Evolutionary conservation across 2,113 vertebrate species (phyloP).

Genomic region (Zosterops borbonicus): DNA sequence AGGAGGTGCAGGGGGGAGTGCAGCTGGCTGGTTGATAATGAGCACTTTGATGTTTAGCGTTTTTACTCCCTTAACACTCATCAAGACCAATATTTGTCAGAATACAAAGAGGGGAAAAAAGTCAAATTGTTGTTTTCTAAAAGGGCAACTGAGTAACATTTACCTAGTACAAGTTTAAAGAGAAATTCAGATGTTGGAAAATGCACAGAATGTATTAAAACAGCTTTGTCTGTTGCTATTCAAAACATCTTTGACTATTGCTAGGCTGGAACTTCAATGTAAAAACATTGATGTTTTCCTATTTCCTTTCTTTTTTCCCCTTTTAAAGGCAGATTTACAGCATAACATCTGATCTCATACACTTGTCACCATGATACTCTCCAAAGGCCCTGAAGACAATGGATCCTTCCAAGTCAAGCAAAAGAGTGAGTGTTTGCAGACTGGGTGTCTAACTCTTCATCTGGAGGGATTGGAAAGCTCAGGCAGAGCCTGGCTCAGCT

Average conservation of each 20-base stretch:
- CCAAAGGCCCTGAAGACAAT: conserved; percentile 29
- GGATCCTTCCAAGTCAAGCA: background rate
- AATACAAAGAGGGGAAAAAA: conserved; percentile 35
- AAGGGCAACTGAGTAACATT: conserved; percentile 51
- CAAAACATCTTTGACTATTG: conserved; percentile 30
- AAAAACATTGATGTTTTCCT: background rate
- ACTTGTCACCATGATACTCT: background rate
- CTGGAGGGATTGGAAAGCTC: background rate
- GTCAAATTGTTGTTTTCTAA: conserved; percentile 59
- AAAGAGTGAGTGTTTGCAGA: background rate
- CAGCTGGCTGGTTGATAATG: conserved; percentile 69
- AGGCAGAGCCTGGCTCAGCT: background rate
- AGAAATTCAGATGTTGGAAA: conserved; percentile 44
- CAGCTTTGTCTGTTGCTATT: conserved; percentile 10
- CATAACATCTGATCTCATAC: conserved; percentile 15
- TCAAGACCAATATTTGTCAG: conserved; percentile 67
- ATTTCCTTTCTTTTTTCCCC: background rate
- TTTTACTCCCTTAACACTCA: conserved; percentile 53
- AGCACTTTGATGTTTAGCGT: conserved; percentile 62
- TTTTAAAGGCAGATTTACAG: conserved; percentile 29
- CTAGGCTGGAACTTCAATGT: conserved; percentile 22
- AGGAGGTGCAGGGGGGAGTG: conserved; percentile 41
- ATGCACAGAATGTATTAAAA: conserved; percentile 5
- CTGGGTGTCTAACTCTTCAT: background rate
- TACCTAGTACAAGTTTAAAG: conserved; percentile 55